phyloP scores from a whole-genome alignment of 2,888 invertebrate genomes.

The Drosophila falleni region DNA sequence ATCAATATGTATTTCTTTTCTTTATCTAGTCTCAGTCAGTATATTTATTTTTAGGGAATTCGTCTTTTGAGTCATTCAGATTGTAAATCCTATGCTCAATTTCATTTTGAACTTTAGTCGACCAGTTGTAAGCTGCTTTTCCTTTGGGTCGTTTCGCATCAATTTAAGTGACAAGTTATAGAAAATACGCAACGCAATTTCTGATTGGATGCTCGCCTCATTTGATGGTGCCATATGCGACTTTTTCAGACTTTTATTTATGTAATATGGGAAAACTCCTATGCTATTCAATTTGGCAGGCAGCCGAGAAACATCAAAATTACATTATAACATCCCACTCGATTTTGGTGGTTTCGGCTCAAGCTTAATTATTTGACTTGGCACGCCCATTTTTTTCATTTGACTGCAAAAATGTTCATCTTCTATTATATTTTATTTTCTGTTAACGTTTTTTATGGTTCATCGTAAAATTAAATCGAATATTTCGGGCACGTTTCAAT shows the following conservation, averaged over 20 bases:
- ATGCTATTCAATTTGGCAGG: constrained; percentile 40
- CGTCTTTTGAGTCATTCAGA: too few relatives aligned
- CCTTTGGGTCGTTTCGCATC: constrained; percentile 9
- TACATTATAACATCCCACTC: constrained; percentile 53
- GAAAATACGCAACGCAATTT: constrained; percentile 35
- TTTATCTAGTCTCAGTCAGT: too few relatives aligned
- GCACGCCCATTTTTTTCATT: constrained; percentile 39
- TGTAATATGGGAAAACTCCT: background rate
- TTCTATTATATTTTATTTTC: constrained; percentile 3
- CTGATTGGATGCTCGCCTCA: constrained; percentile 56
- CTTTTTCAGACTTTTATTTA: background rate
- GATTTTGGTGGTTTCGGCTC: constrained; percentile 24
- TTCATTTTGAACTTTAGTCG: background rate
- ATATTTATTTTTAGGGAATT: too few relatives aligned
- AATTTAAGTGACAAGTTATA: constrained; percentile 47
- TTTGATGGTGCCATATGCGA: constrained; percentile 35
- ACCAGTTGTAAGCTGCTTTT: background rate
- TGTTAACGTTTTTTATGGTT: constrained; percentile 25
- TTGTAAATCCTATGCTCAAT: too few relatives aligned
- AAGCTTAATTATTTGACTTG: constrained; percentile 54
- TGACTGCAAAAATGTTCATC: background rate
- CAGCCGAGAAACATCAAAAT: constrained; percentile 59
- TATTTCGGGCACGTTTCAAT: constrained; percentile 73
- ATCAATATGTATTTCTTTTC: background rate
- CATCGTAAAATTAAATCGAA: constrained; percentile 66